These are phyloP conservation scores for Athrips mouffetella DNA, from an alignment of 2,888 invertebrate species.

Conservation along the genomic window DNA sequence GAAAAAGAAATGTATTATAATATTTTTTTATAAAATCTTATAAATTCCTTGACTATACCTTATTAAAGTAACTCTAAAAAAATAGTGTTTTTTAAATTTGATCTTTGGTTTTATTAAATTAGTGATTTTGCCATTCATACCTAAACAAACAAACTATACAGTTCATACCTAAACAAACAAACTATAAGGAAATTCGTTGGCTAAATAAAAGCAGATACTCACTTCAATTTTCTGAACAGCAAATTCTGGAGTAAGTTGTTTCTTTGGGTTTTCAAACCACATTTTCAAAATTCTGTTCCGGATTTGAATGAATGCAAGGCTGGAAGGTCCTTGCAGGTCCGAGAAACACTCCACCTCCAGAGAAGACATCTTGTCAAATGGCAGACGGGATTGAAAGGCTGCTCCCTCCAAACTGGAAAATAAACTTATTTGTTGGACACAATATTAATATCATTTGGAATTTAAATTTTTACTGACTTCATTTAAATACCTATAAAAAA, in stretches of 20 bases:
- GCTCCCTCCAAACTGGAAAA: constrained; percentile 89
- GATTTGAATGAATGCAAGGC: constrained; percentile 93
- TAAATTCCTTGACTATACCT: no score
- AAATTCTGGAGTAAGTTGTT: constrained; percentile 90
- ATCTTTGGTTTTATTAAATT: no score
- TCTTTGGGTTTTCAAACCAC: constrained; percentile 97
- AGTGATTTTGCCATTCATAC: no score
- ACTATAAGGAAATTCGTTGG: no score
- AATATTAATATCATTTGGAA: constrained; percentile 18
- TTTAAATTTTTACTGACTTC: no score
- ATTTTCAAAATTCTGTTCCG: constrained; percentile 94
- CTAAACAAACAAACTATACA: no score
- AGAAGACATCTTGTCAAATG: constrained; percentile 96
- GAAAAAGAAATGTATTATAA: background rate
- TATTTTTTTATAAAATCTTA: background rate
- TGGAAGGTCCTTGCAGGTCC: constrained; percentile 90
- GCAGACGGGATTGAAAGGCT: constrained; percentile 95
- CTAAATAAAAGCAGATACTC: constrained; percentile 28
- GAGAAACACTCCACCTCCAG: constrained; percentile 96
- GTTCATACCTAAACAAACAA: no score
- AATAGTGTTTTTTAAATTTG: no score
- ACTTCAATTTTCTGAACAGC: constrained; percentile 87
- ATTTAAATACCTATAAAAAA: no score
- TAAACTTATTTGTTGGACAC: constrained; percentile 20
- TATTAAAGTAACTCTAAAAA: no score